phyloP scores from a whole-genome alignment of 2,888 invertebrate species.

The Nudaria mundana region DNA sequence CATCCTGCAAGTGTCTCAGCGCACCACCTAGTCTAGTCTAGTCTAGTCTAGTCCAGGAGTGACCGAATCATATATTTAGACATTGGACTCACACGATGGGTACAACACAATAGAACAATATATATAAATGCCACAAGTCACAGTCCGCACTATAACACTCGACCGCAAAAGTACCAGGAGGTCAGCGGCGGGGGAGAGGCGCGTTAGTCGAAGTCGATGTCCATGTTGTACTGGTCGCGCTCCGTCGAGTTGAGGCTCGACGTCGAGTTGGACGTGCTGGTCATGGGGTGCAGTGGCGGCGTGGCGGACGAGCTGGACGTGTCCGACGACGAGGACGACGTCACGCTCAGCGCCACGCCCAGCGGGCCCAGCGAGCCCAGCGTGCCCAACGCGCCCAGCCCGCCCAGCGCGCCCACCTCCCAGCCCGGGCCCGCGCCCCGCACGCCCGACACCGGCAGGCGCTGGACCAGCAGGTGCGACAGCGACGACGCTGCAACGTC shows the following conservation, averaged over 20 bases:
- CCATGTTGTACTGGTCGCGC: constrained; percentile 66
- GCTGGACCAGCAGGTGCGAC: constrained; percentile 43
- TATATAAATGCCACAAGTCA: constrained; percentile 26
- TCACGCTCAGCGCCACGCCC: constrained; percentile 1
- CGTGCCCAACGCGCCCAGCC: constrained; percentile 29
- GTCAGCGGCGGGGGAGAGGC: not conserved
- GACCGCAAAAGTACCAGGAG: constrained; percentile 8
- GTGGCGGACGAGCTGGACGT: constrained; percentile 24
- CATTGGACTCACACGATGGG: constrained; percentile 34
- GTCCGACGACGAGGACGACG: constrained; percentile 23
- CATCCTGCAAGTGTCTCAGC: constrained; percentile 25
- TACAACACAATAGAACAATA: constrained; percentile 30
- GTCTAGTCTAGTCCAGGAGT: too few species aligned
- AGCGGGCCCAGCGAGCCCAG: constrained; percentile 16
- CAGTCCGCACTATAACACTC: not conserved
- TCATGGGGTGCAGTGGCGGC: constrained; percentile 30
- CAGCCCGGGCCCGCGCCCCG: constrained; percentile 3
- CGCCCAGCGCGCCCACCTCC: constrained; percentile 7
- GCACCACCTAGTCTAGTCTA: not conserved
- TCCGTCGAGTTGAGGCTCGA: constrained; percentile 38
- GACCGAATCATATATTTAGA: constrained; percentile 25
- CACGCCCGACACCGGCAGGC: constrained; percentile 22
- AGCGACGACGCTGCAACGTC: constrained; percentile 30
- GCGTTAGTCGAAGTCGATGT: constrained; percentile 70
- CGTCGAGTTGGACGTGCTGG: constrained; percentile 21